A percentile compares a stretch with the other conserved stretches of the same genome.
These are phyloP conservation scores for Drosophila incognita DNA, from an alignment of 2,888 invertebrate species.

Conservation along the genomic window DNA sequence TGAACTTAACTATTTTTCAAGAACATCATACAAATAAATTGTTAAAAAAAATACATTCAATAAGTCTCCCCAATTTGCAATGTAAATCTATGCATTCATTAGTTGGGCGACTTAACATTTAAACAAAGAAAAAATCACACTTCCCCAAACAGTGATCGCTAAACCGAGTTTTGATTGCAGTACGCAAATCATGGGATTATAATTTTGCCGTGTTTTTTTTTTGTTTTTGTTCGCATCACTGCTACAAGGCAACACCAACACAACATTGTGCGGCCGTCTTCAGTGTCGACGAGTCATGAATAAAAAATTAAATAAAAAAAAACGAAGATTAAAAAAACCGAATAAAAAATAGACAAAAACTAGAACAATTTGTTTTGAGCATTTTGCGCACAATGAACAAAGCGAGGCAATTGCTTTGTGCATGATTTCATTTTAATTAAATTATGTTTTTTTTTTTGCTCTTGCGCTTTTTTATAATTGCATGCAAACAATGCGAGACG, in stretches of 20 bases:
- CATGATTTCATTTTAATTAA: constrained; percentile 80
- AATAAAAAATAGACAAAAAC: constrained; percentile 60
- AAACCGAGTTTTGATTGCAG: constrained; percentile 50
- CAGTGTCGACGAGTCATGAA: constrained; percentile 78
- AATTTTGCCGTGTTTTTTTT: constrained; percentile 19
- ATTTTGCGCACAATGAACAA: constrained; percentile 75
- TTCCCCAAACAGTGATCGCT: constrained; percentile 22
- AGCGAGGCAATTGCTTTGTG: constrained; percentile 79
- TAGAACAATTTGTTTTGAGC: constrained; percentile 73
- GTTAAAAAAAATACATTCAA: not conserved
- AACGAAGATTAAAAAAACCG: not conserved
- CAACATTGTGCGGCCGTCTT: constrained; percentile 59
- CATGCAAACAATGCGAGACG: constrained; percentile 71
- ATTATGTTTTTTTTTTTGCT: constrained; percentile 67
- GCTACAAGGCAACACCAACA: constrained; percentile 59
- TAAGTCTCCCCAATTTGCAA: not conserved
- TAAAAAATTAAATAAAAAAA: constrained; percentile 52
- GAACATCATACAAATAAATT: not conserved
- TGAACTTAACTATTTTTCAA: not conserved
- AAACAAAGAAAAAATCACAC: not conserved
- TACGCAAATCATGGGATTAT: constrained; percentile 52
- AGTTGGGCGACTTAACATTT: constrained; percentile 1
- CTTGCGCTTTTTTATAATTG: constrained; percentile 70
- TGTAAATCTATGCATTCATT: constrained; percentile 3
- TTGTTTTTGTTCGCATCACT: constrained; percentile 23